Evolutionary conservation across 2,113 vertebrate genomes (phyloP).

Genomic region (Steatornis caripensis): DNA sequence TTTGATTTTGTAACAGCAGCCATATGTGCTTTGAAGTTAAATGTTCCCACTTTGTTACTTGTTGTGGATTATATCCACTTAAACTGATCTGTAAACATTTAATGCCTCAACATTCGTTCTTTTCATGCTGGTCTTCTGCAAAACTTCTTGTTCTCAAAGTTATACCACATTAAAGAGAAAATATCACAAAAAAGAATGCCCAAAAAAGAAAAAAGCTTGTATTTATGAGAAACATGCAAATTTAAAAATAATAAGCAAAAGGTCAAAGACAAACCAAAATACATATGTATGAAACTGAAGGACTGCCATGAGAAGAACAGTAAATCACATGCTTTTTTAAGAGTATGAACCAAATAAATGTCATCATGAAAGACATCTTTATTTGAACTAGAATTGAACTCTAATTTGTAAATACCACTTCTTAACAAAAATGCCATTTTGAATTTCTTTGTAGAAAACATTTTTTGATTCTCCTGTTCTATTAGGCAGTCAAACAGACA

Average conservation of each 20-base stretch:
- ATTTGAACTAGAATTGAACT: slow-evolving; percentile 59
- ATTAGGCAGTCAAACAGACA: background rate
- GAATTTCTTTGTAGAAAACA: background rate
- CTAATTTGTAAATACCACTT: slow-evolving; percentile 47
- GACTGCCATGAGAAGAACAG: slow-evolving; percentile 6
- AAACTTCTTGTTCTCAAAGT: slow-evolving; percentile 66
- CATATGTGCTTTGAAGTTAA: slow-evolving; percentile 83
- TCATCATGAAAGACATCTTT: slow-evolving; percentile 57
- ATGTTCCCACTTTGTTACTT: slow-evolving; percentile 81
- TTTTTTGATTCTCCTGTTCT: slow-evolving; percentile 12
- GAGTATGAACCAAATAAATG: slow-evolving; percentile 51
- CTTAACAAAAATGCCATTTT: slow-evolving; percentile 37
- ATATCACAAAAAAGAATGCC: slow-evolving; percentile 65
- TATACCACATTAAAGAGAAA: slow-evolving; percentile 64
- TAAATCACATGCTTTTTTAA: slow-evolving; percentile 51
- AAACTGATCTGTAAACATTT: slow-evolving; percentile 72
- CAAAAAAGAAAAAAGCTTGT: slow-evolving; percentile 14
- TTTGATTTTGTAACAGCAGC: slow-evolving; percentile 77
- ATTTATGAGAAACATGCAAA: slow-evolving; percentile 59
- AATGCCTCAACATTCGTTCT: slow-evolving; percentile 63
- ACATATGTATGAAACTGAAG: slow-evolving; percentile 43
- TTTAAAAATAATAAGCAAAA: slow-evolving; percentile 60
- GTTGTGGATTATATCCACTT: slow-evolving; percentile 74
- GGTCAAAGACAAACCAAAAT: slow-evolving; percentile 62
- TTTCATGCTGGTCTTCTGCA: slow-evolving; percentile 61